These are phyloP conservation scores for Centroberyx gerrardi DNA, from an alignment of 2,797 vertebrate species.

Conservation along the genomic window DNA sequence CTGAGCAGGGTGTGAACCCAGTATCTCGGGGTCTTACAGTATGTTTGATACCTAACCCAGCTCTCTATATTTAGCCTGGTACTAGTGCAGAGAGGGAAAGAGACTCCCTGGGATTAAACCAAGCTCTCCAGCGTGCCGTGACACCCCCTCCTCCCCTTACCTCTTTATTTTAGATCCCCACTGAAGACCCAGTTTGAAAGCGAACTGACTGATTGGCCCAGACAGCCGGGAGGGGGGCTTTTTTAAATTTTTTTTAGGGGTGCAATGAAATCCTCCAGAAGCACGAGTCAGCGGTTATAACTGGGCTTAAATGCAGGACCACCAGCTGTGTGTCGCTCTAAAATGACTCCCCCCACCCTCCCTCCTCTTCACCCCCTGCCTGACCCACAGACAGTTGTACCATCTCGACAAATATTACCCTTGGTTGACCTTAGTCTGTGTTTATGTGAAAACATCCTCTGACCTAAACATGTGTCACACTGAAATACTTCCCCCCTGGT, in stretches of 20 bases:
- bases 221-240: constrained; percentile 56
- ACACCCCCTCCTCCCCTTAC: constrained; percentile 49
- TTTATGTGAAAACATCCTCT: constrained; percentile 56
- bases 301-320: constrained; percentile 54
- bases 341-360: constrained; percentile 26
- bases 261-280: constrained; percentile 70
- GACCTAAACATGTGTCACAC: constrained; percentile 26
- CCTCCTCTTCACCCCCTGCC: neutral
- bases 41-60: constrained; percentile 55
- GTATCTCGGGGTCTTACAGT: constrained; percentile 49
- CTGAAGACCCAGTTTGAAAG: constrained; percentile 57
- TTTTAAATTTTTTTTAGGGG: constrained; percentile 28
- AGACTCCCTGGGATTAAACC: constrained; percentile 75
- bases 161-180: constrained; percentile 68
- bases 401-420: constrained; percentile 60
- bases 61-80: constrained; percentile 71
- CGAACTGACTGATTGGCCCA: constrained; percentile 61
- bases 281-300: constrained; percentile 71
- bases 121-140: constrained; percentile 53
- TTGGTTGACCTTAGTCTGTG: constrained; percentile 49
- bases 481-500: constrained; percentile 30
- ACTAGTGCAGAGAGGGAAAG: constrained; percentile 48
- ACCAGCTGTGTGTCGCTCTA: constrained; percentile 69
- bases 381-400: constrained; percentile 54
- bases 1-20: constrained; percentile 50